These are phyloP conservation scores for Brachypteracias leptosomus DNA, from an alignment of 2,113 vertebrate species.

Conservation along the genomic window DNA sequence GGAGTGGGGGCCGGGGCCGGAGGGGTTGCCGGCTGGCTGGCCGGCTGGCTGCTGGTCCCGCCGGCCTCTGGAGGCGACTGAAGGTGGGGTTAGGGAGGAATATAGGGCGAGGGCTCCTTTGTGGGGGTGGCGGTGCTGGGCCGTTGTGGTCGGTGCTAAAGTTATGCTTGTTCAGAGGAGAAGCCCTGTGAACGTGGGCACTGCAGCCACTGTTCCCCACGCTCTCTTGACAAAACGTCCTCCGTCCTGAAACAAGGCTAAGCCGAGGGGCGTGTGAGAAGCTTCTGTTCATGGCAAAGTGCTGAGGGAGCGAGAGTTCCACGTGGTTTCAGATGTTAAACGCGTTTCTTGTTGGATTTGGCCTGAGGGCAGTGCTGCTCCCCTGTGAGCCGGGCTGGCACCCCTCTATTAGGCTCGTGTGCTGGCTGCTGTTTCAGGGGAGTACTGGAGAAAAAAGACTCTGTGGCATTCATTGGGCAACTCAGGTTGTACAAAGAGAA, in stretches of 20 bases:
- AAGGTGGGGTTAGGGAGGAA: fast-evolving
- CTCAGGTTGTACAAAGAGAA: neutral
- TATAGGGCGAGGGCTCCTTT: fast-evolving
- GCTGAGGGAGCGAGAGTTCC: neutral
- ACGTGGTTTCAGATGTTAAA: fast-evolving
- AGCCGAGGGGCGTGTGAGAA: neutral
- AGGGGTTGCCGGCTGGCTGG: no score
- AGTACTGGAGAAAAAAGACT: neutral
- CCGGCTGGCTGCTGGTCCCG: no score
- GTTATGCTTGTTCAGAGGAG: neutral
- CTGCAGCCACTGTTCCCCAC: fast-evolving
- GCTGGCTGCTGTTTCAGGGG: neutral
- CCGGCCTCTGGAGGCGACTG: neutral
- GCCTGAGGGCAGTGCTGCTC: neutral
- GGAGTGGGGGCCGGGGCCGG: no score
- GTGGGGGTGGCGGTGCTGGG: fast-evolving
- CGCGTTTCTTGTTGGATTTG: fast-evolving
- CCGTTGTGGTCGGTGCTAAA: neutral
- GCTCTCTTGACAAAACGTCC: fast-evolving
- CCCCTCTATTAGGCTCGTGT: fast-evolving
- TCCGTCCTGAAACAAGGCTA: neutral
- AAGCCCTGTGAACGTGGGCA: fast-evolving
- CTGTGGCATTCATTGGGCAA: fast-evolving
- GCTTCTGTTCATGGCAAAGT: fast-evolving
- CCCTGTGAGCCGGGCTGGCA: fast-evolving